phyloP scores from a whole-genome alignment of 2,888 invertebrate genomes.

The Tupiocoris notatus region DNA sequence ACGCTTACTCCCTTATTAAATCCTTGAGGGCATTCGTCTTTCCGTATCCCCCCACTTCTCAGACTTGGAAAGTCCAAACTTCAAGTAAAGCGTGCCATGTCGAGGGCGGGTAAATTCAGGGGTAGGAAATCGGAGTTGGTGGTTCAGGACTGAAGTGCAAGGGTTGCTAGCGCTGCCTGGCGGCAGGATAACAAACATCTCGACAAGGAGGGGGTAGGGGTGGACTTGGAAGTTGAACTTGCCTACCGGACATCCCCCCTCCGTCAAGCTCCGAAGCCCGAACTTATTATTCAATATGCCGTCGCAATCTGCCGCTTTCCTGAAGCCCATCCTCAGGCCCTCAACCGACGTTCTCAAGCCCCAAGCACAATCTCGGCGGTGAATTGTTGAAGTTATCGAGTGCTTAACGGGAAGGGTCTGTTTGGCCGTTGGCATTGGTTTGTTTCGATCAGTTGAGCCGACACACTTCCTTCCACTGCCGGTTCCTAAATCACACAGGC shows the following conservation, averaged over 20 bases:
- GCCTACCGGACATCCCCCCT: conserved; percentile 27
- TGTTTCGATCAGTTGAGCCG: no score
- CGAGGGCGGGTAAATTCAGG: no score
- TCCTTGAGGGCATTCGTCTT: neutral
- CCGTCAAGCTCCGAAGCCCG: neutral
- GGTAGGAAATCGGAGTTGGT: neutral
- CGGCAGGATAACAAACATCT: neutral
- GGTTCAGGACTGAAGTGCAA: neutral
- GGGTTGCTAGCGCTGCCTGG: neutral
- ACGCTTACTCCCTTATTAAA: neutral
- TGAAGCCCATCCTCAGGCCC: neutral
- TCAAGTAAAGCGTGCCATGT: neutral
- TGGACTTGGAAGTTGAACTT: conserved; percentile 10
- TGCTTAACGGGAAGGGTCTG: neutral
- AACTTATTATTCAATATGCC: conserved; percentile 38
- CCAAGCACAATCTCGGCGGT: neutral
- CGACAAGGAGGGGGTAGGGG: neutral
- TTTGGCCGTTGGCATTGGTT: neutral
- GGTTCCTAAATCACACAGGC: no score
- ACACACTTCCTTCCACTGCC: no score
- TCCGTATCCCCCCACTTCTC: neutral
- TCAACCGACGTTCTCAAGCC: no score
- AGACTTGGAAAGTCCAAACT: neutral
- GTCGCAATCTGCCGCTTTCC: conserved; percentile 21
- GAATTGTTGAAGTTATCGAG: conserved; percentile 38